Base-by-base conservation (phyloP, 1,140 invertebrate species). In the Conus betulinus region DNA sequence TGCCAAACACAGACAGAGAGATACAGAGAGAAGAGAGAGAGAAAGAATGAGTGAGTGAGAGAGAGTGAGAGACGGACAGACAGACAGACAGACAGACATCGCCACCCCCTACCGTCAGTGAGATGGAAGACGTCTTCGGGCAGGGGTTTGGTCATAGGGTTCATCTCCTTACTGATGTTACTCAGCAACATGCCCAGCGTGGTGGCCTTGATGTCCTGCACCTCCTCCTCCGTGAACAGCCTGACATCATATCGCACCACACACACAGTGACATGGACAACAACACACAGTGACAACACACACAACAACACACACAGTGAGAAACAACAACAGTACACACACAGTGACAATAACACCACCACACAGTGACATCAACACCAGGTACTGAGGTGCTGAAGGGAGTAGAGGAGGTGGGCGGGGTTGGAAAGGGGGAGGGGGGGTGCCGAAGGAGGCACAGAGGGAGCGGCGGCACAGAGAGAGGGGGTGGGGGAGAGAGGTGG, bases 151-250 rank as follows among this genome's bases (percentile, higher is more conserved):
- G 25, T 84, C 57, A 78, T 87, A 71, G 85, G 74, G 27, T 86
- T 71, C 63, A 97, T 94, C 20, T 95, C 93, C 10, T 96, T 85
- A 11, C 89, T 91, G 53, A 91, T 87, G 27, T 92, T 90, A 3
- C 84, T 39, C 20, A 94, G 91, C 81, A 94, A 89, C 27, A 93
- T 90, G 74, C 88, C 74, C 6, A 94, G 53, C n/a, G 85, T 92
- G 25, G 90, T 93, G 17, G 85, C 84, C 85, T 81, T 90, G 0
- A 99, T 97, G 88, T 98, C 97, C 55, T 96, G 96, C 8, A 99
- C 98, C 95, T 99, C 98, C 85, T 97, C 97, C 76, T 96, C 95
- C 0, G 97, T 98, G 92, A 99, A 99, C 71, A 99, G 97, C 10
- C 98, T 98, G 94, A 74, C 95, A 93, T 27, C 85, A n/a, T 87